Evolutionary conservation across 2,113 vertebrate genomes (phyloP), one percentile per base, ranked within the genome.

Genomic region (Merops nubicus): DNA sequence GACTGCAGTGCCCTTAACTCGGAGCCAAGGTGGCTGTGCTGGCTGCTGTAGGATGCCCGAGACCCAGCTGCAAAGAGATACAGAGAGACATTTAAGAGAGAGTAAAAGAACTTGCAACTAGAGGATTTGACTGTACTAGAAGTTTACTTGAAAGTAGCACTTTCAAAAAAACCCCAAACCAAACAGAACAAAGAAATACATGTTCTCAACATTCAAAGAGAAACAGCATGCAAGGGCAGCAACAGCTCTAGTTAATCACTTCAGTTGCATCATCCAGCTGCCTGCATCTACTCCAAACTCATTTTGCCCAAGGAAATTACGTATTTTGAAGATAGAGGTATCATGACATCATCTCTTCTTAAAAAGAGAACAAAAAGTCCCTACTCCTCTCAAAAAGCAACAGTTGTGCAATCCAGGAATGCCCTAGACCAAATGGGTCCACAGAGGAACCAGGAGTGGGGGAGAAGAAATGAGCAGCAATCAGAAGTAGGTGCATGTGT

Each of bases 1-100:
- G 99, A 99, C 94, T 99, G 99, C 93, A 99, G 98, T n/a, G 99
- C 98, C 96, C 99, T 98, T 88, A 99, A 98, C 93, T 99, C 99
- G 3, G 99, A 98, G 93, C 99, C 99, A 96, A 99, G 98, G 98
- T 99, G 99, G 96, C 99, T 98, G 97, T 99, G 99, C 97, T 99
- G 99, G 97, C 99, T 99, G 97, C 99, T 99, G 97, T 99, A 99
- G 34, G 99, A 99, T 85, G 99, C 98, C 63, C 99, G 99, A 96
- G 99, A 99, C 95, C 99, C 99, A 98, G 98, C 95, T 97, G 96
- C 36, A 93, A 96, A 97, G 3, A 60, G 68, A 98, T 48, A 60
- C 13, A 45, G 83, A 21, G 34, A 85, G 14, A 74, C 2, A 4
- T 20, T 81, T 91, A 83, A 85, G 75, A 81, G 9, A 65, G 22